These are phyloP conservation scores for Octodon degus DNA, from an alignment of 2,113 vertebrate genomes.

Conservation along the genomic window DNA sequence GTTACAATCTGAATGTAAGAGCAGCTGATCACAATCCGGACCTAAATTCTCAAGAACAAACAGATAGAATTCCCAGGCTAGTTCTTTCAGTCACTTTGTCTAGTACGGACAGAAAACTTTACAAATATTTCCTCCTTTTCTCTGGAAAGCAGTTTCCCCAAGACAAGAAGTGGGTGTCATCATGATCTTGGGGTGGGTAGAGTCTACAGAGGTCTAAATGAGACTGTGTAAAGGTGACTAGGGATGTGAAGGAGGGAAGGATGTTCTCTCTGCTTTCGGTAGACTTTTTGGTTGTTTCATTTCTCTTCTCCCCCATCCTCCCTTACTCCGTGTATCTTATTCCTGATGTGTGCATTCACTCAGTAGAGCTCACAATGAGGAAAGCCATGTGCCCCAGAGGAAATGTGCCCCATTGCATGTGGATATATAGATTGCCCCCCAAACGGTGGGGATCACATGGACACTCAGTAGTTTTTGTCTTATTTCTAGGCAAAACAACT, in stretches of 20 bases:
- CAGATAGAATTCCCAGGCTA: neutral
- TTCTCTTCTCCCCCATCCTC: neutral
- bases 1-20: neutral
- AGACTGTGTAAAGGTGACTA: neutral
- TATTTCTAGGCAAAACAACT: conserved; percentile 95
- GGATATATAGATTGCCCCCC: neutral
- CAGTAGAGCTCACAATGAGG: neutral
- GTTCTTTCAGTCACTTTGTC: neutral
- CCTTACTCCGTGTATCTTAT: neutral
- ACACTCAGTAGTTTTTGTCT: conserved; percentile 29
- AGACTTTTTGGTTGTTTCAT: neutral
- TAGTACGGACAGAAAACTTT: neutral
- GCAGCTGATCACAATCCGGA: neutral
- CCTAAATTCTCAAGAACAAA: neutral
- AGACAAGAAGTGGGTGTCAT: neutral
- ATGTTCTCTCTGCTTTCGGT: neutral
- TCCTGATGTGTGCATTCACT: neutral
- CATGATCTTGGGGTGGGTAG: neutral
- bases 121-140: neutral
- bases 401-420: neutral
- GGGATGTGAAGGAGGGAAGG: neutral
- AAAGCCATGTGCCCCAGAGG: neutral
- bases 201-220: neutral
- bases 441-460: neutral
- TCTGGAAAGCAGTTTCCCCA: neutral